Percentiles rank a stretch among this genome's conserved stretches.
phyloP scores from a whole-genome alignment of 2,888 invertebrate genomes.

The Caenorhabditis plicata region DNA sequence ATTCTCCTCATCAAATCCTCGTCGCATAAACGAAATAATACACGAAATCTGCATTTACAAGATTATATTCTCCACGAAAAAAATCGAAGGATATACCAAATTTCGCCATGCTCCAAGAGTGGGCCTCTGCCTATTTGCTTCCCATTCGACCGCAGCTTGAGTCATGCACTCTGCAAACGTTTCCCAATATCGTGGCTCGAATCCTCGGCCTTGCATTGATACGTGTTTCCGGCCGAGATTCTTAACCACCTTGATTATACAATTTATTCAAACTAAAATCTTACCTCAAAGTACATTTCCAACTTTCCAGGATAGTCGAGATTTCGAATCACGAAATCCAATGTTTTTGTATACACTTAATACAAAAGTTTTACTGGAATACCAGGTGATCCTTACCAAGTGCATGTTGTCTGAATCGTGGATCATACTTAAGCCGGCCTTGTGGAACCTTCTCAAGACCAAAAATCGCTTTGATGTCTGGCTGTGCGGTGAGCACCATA shows the following conservation, averaged over 20 bases:
- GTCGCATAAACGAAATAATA: constrained; percentile 62
- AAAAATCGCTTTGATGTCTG: constrained; percentile 61
- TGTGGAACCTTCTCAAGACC: constrained; percentile 59
- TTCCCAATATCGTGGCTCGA: constrained; percentile 67
- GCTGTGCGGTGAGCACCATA: constrained; percentile 58
- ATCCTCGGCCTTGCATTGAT: constrained; percentile 53
- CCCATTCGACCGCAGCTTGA: constrained; percentile 61
- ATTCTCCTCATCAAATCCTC: constrained; percentile 60
- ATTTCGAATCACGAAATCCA: constrained; percentile 61
- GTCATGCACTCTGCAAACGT: constrained; percentile 63
- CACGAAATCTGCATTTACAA: constrained; percentile 42
- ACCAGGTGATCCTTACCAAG: constrained; percentile 18
- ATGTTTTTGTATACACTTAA: constrained; percentile 53
- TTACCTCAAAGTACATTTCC: constrained; percentile 55
- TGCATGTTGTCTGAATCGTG: constrained; percentile 51
- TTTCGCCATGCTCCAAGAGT: constrained; percentile 59
- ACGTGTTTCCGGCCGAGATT: constrained; percentile 60
- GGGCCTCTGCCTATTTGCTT: constrained; percentile 52
- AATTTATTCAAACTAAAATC: not conserved
- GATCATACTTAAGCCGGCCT: constrained; percentile 57
- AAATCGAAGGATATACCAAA: constrained; percentile 32
- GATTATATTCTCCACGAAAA: not conserved
- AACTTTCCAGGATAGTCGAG: constrained; percentile 57
- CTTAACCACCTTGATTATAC: constrained; percentile 19
- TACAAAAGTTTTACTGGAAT: not conserved